Evolutionary conservation across 1,140 invertebrate species (phyloP), one percentile per base, ranked within the genome.

Genomic region (Drosophila bocki): DNA sequence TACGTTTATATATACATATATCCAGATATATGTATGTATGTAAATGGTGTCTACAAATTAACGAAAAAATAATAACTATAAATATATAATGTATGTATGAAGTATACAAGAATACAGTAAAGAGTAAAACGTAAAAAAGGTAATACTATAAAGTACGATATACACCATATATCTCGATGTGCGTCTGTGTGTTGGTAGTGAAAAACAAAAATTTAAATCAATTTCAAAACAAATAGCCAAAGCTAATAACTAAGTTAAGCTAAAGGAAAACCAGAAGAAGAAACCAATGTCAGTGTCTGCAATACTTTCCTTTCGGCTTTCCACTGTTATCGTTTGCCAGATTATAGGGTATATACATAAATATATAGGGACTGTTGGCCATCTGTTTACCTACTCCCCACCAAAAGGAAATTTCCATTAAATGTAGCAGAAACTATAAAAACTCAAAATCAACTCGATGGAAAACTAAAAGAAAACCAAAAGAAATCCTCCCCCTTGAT

Each of bases 21-120:
- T 80, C 57, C 75, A 44, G 67, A 61, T 60, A 62, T 82, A 19
- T 54, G 35, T 35, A 15, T 29, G 13, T 26, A 54, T 62, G 83
- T 87, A 77, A 87, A 87, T 82, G 83, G 83, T 87, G 83, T 87
- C 83, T 87, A 87, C 54, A 77, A 82, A 54, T 76, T 75, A 76
- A 86, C 53, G 76, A 71, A 44, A n/a, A 59, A 63, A 58, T 44
- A 76, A 75, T 75, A 56, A 78, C 57, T 53, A 77, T 67, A 54
- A 65, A 48, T 70, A 71, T 29, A 6, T 0, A 29, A 5, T 29
- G 7, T 71, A 39, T 37, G 22, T 54, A 71, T 72, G 39, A 68
- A 64, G 50, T 62, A 61, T 58, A 60, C 47, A 45, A 54, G 47
- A 58, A 69, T 48, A 53, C 45, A 59, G 39, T 19, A 17, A 29